Conservation (phyloP, 2,888 invertebrate genomes). For the Amblyjoppa fuscipennis region DNA sequence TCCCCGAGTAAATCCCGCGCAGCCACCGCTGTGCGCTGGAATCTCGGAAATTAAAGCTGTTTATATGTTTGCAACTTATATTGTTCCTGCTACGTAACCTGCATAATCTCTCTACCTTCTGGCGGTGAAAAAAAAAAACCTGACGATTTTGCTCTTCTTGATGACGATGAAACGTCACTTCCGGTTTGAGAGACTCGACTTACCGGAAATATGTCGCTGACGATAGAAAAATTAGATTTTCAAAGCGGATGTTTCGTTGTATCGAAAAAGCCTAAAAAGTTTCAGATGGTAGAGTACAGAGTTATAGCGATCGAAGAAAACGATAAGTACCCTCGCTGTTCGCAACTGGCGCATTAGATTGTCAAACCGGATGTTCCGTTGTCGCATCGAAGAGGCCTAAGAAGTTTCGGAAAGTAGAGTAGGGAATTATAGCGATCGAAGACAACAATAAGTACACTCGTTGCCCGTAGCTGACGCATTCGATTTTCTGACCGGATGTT, state of each 20-base stretch:
- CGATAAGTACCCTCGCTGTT: not conserved
- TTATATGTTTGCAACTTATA: not conserved
- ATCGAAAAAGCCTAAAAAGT: not conserved
- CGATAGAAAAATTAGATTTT: not conserved
- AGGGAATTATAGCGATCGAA: not conserved
- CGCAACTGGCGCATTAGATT: not conserved
- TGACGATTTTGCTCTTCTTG: not conserved
- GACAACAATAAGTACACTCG: not conserved
- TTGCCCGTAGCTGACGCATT: not conserved
- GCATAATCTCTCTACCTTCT: not conserved
- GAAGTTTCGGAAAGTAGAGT: not conserved
- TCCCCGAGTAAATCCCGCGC: not conserved
- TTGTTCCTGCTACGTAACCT: not conserved
- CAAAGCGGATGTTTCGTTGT: not conserved
- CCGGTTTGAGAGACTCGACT: not conserved
- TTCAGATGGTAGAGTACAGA: not conserved
- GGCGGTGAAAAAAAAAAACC: not conserved
- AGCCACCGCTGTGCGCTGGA: not conserved
- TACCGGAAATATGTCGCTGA: too few relatives aligned
- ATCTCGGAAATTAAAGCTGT: not conserved
- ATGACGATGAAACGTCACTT: not conserved
- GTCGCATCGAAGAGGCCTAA: not conserved
- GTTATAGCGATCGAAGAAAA: not conserved
- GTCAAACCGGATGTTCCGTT: not conserved
- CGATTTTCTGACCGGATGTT: not conserved